Evolutionary conservation across 2,888 invertebrate species (phyloP).

Genomic region (Sesia bembeciformis): DNA sequence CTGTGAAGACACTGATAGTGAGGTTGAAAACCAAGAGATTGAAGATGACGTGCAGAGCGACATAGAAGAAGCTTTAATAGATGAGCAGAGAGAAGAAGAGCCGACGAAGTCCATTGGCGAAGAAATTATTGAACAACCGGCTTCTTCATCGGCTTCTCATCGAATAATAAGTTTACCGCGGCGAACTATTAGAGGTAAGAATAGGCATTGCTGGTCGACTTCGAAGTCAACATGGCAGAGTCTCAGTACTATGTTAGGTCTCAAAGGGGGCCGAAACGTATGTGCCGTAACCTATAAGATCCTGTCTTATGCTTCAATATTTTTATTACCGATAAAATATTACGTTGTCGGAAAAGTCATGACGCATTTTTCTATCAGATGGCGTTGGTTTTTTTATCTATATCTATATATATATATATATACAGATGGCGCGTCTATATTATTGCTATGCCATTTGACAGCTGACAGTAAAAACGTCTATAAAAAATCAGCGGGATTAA

Average conservation of each 20-base stretch:
- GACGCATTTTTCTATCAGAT: too few relatives aligned
- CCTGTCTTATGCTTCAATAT: too few relatives aligned
- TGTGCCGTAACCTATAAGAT: not conserved
- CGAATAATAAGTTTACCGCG: not conserved
- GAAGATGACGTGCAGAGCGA: constrained; percentile 4
- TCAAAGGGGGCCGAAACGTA: constrained; percentile 1
- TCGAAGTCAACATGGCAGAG: not conserved
- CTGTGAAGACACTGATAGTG: constrained; percentile 1
- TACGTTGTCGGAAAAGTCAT: too few relatives aligned
- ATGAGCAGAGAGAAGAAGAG: constrained; percentile 2
- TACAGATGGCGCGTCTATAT: too few relatives aligned
- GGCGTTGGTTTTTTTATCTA: too few relatives aligned
- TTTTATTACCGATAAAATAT: too few relatives aligned
- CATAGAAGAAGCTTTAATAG: constrained; percentile 4
- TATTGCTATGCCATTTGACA: too few relatives aligned
- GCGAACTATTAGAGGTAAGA: constrained; percentile 4
- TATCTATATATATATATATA: too few relatives aligned
- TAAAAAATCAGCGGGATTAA: too few relatives aligned
- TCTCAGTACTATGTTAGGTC: constrained; percentile 1
- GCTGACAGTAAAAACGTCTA: too few relatives aligned
- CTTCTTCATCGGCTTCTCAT: constrained; percentile 1
- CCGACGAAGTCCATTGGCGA: not conserved
- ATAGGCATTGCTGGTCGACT: constrained; percentile 2
- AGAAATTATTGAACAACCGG: constrained; percentile 2
- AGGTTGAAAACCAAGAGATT: constrained; percentile 2